Percentiles rank a stretch among this genome's conserved stretches.
Conservation (phyloP, 1,140 invertebrate species). For the Drosophila insularis region DNA sequence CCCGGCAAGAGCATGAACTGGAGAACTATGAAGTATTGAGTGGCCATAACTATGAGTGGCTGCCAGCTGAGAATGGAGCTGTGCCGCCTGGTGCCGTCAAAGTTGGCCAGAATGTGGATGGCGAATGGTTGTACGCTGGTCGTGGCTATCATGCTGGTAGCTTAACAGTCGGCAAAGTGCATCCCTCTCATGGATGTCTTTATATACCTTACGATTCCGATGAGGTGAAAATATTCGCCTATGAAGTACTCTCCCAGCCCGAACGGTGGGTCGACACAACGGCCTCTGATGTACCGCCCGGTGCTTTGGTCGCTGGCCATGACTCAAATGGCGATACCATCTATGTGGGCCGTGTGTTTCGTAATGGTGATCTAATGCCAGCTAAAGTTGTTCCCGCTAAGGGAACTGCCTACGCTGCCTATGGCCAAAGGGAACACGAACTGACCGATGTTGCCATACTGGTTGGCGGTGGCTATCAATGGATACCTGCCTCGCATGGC, state of each 20-base stretch:
- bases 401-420: conserved; percentile 81
- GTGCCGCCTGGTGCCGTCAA: conserved; percentile 84
- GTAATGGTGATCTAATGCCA: conserved; percentile 82
- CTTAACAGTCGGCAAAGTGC: conserved; percentile 89
- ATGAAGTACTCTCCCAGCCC: conserved; percentile 23
- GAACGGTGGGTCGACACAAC: conserved; percentile 59
- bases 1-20: conserved; percentile 61
- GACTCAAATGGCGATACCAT: conserved; percentile 83
- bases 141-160: conserved; percentile 85
- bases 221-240: conserved; percentile 83
- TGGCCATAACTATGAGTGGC: conserved; percentile 83
- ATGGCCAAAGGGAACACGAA: conserved; percentile 82
- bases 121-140: conserved; percentile 87
- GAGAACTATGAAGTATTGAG: conserved; percentile 82
- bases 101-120: conserved; percentile 85
- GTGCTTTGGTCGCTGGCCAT: conserved; percentile 82
- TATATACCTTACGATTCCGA: conserved; percentile 88
- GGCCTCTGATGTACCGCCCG: conserved; percentile 57
- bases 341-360: conserved; percentile 82
- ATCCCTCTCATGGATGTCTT: conserved; percentile 86
- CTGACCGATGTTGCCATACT: conserved; percentile 82
- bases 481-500: conserved; percentile 83
- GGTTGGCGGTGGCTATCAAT: conserved; percentile 81
- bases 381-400: conserved; percentile 82
- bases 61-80: conserved; percentile 82